Conservation (phyloP, 1,140 invertebrate genomes). For the Meloidogyne chitwoodi region DNA sequence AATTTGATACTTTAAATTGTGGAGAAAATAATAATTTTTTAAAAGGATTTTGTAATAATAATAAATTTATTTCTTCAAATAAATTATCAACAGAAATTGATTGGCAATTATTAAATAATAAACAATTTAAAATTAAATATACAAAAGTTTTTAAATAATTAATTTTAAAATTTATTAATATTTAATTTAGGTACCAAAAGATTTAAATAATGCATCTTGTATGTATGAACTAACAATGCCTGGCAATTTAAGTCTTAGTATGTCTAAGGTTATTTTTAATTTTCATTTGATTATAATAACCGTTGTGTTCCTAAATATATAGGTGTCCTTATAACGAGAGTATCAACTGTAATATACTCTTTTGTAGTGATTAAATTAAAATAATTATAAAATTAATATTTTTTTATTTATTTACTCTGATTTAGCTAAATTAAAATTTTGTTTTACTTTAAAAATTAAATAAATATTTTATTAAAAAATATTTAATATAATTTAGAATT, state of each 20-base stretch:
- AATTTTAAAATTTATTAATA: background rate
- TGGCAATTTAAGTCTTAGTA: background rate
- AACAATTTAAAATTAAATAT: background rate
- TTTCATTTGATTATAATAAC: background rate
- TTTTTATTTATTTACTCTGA: no score
- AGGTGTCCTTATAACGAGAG: no score
- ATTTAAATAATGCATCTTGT: conserved; percentile 38
- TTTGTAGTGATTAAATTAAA: no score
- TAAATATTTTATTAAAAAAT: background rate
- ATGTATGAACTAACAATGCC: conserved; percentile 27
- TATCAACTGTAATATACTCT: no score
- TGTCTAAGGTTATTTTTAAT: background rate
- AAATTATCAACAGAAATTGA: background rate
- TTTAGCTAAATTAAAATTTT: no score
- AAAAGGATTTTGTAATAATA: background rate
- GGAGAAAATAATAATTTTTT: background rate
- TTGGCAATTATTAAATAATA: background rate
- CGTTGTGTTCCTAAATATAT: no score
- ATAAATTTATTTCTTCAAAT: background rate
- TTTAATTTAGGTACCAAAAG: conserved; percentile 24
- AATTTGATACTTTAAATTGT: background rate
- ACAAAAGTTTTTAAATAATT: background rate
- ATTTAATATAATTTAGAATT: no score
- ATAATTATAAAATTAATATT: no score
- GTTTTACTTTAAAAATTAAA: background rate